Base-by-base conservation (phyloP, 2,888 invertebrate genomes). In the Agonum fuliginosum region DNA sequence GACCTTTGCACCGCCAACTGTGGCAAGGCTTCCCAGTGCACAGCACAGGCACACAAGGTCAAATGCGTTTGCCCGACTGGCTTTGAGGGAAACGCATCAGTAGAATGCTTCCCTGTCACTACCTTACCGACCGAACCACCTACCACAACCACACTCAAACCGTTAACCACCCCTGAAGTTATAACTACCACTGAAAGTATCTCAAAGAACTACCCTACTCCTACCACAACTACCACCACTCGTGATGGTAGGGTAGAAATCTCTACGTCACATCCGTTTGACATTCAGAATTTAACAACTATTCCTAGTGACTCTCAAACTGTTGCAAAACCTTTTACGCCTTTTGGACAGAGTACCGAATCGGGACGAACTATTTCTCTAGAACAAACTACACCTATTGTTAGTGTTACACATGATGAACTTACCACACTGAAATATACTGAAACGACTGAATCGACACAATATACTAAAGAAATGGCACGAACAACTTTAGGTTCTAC, bases 31-130 rank as follows among this genome's bases (percentile, higher is more conserved):
- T 88, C 89, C 80, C 84, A 86, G 78, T 90, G 90, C 84, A 83
- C 84, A 81, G 87, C 88, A 81, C 83, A 86, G 82, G 87, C 87
- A 81, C 90, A 90, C 86, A 87, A 85, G 82, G 87, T 87, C 78
- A 83, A 85, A 80, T 89, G 89, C 82, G 83, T 80, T 80, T 88
- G 88, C 82, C 86, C 87, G 37, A 81, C 84, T 37, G 89, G 89
- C 20, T 89, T 86, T 82, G 84, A 86, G 78, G 90, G 90, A 80
- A 89, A 90, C 84, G 87, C 90, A n/a, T 86, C 87, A 80, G 83
- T 88, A 67, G 86, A 88, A 80, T 90, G 90, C 84, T 81, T 81
- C 58, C 83, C 83, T 41, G 62, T 70, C 37, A 34, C 14, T 48
- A 70, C 24, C 69, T 20, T 48, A 62, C 73, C 17, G n/a, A 73